phyloP scores from a whole-genome alignment of 2,797 vertebrate species.

The Danio choprae region DNA sequence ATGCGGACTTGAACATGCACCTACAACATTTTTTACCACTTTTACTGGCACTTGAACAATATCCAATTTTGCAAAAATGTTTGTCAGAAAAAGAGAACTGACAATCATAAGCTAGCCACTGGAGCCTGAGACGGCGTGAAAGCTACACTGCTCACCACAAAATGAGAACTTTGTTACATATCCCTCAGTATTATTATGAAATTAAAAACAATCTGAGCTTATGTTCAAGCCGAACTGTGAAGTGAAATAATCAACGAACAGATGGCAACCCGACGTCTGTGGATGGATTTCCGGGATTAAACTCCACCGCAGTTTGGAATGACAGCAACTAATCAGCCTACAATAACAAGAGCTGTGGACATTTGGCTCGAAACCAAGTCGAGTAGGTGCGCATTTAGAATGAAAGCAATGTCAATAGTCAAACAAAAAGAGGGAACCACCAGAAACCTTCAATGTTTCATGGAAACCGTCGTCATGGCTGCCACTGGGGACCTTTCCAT shows the following conservation, averaged over 20 bases:
- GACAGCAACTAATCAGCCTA: not conserved
- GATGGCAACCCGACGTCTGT: not conserved
- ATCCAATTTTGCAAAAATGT: not conserved
- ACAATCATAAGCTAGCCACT: not conserved
- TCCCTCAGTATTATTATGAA: not conserved
- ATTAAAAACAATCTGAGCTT: slow-evolving; percentile 2
- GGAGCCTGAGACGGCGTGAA: not conserved
- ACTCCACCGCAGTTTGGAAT: not conserved
- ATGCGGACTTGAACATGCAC: not conserved
- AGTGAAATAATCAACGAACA: slow-evolving; percentile 14
- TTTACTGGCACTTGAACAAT: not conserved
- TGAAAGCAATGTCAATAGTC: not conserved
- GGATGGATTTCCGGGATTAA: slow-evolving; percentile 25
- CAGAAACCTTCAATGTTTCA: not conserved
- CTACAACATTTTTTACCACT: not conserved
- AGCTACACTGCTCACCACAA: not conserved
- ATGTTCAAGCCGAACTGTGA: slow-evolving; percentile 12
- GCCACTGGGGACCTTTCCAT: slow-evolving; percentile 20
- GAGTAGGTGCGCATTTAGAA: not conserved
- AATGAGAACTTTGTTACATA: not conserved
- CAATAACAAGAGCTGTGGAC: not conserved
- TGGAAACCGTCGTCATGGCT: slow-evolving; percentile 55
- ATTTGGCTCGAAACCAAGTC: not conserved
- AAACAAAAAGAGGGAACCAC: slow-evolving; percentile 22
- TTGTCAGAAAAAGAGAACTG: not conserved